Evolutionary conservation across 2,113 vertebrate species (phyloP).

Genomic region (Ariopsis seemanni): DNA sequence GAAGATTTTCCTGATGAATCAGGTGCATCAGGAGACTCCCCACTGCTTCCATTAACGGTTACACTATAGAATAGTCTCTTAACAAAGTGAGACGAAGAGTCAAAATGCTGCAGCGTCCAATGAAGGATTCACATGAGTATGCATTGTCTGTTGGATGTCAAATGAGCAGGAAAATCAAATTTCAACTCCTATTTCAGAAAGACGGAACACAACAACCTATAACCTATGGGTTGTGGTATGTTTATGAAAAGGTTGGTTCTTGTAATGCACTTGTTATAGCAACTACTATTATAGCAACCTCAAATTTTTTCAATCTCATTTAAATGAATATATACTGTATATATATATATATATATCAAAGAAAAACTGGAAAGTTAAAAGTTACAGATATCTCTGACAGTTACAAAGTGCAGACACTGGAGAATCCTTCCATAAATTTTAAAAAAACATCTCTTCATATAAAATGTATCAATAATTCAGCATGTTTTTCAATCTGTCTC

Average conservation of each 20-base stretch:
- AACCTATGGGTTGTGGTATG: neutral
- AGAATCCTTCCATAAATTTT: neutral
- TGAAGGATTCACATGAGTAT: neutral
- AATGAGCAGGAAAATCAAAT: neutral
- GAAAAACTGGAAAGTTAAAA: neutral
- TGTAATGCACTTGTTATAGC: too few species aligned
- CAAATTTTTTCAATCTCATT: neutral
- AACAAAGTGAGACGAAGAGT: slow-evolving; percentile 12
- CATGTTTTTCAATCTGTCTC: neutral
- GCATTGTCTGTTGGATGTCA: neutral
- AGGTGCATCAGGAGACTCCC: slow-evolving; percentile 7
- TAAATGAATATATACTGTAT: too few species aligned
- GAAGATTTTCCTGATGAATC: slow-evolving; percentile 35
- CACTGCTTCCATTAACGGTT: slow-evolving; percentile 34
- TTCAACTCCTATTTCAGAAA: neutral
- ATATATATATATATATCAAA: too few species aligned
- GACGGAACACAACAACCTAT: neutral
- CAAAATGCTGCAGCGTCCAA: neutral
- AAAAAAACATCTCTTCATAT: neutral
- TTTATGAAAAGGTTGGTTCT: neutral
- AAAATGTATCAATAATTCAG: neutral
- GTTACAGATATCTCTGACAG: neutral
- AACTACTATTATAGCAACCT: neutral
- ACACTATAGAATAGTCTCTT: slow-evolving; percentile 20
- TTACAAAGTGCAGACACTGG: neutral